A percentile compares a stretch with the other conserved stretches of the same genome.
Conservation (phyloP, 1,140 invertebrate genomes). For the Drosophila parvula region DNA sequence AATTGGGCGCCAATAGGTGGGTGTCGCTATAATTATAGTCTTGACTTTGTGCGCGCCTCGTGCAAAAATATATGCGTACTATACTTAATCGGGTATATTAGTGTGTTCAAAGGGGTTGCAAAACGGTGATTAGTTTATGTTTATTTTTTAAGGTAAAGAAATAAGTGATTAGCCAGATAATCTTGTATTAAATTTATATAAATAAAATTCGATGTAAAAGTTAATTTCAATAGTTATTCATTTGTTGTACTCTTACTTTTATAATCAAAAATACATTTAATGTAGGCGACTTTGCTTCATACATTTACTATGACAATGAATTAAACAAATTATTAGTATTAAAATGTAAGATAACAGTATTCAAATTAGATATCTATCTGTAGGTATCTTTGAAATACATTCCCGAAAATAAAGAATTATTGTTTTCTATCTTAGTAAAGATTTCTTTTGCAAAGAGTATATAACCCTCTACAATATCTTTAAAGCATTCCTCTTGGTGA, state of each 20-base stretch:
- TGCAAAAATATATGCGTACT: conserved; percentile 66
- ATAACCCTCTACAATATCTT: background rate
- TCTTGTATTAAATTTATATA: too few relatives aligned
- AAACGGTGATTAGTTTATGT: background rate
- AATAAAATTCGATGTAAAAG: too few relatives aligned
- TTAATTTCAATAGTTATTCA: too few relatives aligned
- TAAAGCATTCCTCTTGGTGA: conserved; percentile 3
- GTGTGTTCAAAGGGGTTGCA: background rate
- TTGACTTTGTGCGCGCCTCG: conserved; percentile 80
- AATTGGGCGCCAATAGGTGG: conserved; percentile 79
- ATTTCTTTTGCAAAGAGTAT: conserved; percentile 25
- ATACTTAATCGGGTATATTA: conserved; percentile 11
- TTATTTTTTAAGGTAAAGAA: too few relatives aligned
- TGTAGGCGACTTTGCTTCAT: too few relatives aligned
- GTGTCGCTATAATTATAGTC: conserved; percentile 82
- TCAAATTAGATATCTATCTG: too few relatives aligned
- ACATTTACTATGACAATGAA: too few relatives aligned
- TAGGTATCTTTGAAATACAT: background rate
- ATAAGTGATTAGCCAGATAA: too few relatives aligned
- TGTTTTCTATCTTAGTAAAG: background rate
- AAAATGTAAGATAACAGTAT: too few relatives aligned
- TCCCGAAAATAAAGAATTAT: background rate
- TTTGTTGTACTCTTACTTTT: too few relatives aligned
- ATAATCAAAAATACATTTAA: too few relatives aligned
- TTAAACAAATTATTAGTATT: too few relatives aligned